A percentile compares a stretch with the other conserved stretches of the same genome.
Conservation (phyloP, 2,113 vertebrate genomes). For the Piaya cayana region DNA sequence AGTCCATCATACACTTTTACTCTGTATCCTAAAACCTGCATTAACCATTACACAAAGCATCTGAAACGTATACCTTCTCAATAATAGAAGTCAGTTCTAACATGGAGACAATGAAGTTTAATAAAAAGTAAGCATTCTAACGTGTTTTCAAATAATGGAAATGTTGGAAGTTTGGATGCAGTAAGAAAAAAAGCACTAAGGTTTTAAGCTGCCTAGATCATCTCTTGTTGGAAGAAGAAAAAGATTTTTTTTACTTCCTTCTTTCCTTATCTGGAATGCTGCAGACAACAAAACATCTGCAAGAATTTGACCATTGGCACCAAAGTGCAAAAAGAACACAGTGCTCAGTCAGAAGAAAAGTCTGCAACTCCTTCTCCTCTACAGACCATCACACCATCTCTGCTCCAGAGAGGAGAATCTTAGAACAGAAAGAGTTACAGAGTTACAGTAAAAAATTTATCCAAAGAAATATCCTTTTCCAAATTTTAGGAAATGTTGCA, state of each 20-base stretch:
- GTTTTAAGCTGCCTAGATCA: constrained; percentile 87
- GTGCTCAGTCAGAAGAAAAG: constrained; percentile 63
- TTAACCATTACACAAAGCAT: constrained; percentile 55
- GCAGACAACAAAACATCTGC: constrained; percentile 64
- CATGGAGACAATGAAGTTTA: constrained; percentile 71
- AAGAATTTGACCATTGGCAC: constrained; percentile 75
- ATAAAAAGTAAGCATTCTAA: constrained; percentile 74
- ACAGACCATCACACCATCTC: constrained; percentile 18
- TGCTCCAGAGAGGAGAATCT: constrained; percentile 52
- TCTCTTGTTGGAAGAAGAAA: constrained; percentile 64
- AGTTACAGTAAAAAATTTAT: constrained; percentile 70
- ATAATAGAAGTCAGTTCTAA: constrained; percentile 74
- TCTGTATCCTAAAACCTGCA: constrained; percentile 47
- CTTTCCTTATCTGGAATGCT: constrained; percentile 80
- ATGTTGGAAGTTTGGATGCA: constrained; percentile 72
- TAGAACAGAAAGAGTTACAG: constrained; percentile 70
- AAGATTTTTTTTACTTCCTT: background rate
- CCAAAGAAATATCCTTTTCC: constrained; percentile 65
- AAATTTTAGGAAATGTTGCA: constrained; percentile 73
- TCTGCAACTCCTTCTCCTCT: constrained; percentile 63
- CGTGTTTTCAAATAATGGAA: constrained; percentile 68
- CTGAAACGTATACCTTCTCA: constrained; percentile 55
- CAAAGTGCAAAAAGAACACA: constrained; percentile 68
- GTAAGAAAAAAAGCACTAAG: constrained; percentile 78
- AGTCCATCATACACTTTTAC: background rate